Percentiles rank a stretch among this genome's conserved stretches.
phyloP scores from a whole-genome alignment of 2,113 vertebrate genomes.

The Ictidomys tridecemlineatus region DNA sequence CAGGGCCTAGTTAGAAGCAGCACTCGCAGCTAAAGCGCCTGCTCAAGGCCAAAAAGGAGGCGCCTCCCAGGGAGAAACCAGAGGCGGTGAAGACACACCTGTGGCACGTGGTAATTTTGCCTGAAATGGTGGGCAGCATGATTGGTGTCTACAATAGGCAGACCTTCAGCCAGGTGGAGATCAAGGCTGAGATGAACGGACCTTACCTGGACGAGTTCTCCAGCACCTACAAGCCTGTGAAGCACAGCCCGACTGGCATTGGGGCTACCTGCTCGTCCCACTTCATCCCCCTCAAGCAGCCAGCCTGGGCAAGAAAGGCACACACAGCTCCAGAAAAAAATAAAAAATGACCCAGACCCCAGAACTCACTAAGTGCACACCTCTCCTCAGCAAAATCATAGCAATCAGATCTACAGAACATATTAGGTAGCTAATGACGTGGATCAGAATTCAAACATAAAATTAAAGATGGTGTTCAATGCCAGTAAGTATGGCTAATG shows the following conservation, averaged over 20 bases:
- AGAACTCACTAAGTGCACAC: neutral
- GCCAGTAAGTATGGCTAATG: neutral
- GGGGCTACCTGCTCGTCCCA: rapidly evolving
- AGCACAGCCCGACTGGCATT: no score
- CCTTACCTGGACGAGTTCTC: no score
- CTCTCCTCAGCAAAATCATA: neutral
- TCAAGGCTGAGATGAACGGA: conserved; percentile 87
- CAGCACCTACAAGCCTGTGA: no score
- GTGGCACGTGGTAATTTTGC: conserved; percentile 97
- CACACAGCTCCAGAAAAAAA: no score
- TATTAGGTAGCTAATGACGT: neutral
- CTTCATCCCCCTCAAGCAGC: no score
- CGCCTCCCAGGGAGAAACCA: conserved; percentile 98
- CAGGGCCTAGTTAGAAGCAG: conserved; percentile 96
- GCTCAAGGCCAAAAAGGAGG: conserved; percentile 95
- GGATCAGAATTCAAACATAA: neutral
- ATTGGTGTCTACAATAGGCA: conserved; percentile 99
- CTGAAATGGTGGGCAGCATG: conserved; percentile 99
- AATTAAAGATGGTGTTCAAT: neutral
- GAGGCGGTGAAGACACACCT: conserved; percentile 84
- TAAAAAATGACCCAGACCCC: neutral
- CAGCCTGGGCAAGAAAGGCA: no score
- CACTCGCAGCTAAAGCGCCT: conserved; percentile 95
- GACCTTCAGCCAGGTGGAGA: conserved; percentile 99
- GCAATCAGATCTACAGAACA: neutral